These are phyloP conservation scores for Huso huso DNA, from an alignment of 2,797 vertebrate genomes.

Conservation along the genomic window DNA sequence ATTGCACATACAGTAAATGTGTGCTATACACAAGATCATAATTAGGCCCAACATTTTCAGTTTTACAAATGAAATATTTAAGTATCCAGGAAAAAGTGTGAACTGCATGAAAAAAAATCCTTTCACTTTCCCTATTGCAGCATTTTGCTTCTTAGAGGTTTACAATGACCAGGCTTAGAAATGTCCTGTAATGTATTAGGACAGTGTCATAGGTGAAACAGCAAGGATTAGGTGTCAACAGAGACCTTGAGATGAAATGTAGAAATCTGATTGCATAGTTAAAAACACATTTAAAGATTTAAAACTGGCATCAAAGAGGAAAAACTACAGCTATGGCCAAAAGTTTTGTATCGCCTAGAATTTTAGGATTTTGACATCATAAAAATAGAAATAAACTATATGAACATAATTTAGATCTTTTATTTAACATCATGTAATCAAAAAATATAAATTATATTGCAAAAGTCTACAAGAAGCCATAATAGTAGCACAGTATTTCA, in stretches of 20 bases:
- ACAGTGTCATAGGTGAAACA: background rate
- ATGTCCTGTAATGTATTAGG: background rate
- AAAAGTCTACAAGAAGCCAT: too few relatives aligned
- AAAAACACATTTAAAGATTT: background rate
- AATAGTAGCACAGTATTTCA: too few relatives aligned
- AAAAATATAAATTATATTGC: too few relatives aligned
- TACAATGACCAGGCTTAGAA: background rate
- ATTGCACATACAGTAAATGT: too few relatives aligned
- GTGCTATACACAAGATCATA: too few relatives aligned
- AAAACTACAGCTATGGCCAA: background rate
- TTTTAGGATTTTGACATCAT: too few relatives aligned
- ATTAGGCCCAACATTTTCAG: too few relatives aligned
- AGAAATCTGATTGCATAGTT: conserved; percentile 1
- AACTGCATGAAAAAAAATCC: background rate
- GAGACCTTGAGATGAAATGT: background rate
- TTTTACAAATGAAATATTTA: too few relatives aligned
- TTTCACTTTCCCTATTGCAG: background rate
- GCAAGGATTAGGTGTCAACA: background rate
- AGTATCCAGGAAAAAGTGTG: background rate
- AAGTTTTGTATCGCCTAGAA: too few relatives aligned
- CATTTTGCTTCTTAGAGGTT: background rate
- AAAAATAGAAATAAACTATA: too few relatives aligned
- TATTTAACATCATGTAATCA: background rate
- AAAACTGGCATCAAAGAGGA: background rate
- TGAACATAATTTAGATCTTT: background rate